Percentiles rank a stretch among this genome's conserved stretches.
These are phyloP conservation scores for Trissoscelio sp. DNA, from an alignment of 2,888 invertebrate genomes.

Conservation along the genomic window DNA sequence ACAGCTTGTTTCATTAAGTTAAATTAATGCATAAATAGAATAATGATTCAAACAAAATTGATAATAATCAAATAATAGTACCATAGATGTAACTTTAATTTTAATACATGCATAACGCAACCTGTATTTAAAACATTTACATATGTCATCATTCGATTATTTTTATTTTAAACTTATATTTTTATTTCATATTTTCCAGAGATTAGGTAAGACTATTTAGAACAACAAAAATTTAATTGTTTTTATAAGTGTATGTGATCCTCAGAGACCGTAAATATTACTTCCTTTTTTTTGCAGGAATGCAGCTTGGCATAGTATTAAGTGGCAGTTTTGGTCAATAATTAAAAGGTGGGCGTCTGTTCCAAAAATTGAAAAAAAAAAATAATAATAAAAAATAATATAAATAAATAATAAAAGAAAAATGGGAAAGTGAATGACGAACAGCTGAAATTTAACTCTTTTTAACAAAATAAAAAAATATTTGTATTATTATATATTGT, in stretches of 20 bases:
- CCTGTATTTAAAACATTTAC: conserved; percentile 15
- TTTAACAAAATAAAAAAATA: background rate
- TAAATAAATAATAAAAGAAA: background rate
- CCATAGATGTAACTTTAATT: background rate
- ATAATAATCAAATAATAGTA: conserved; percentile 21
- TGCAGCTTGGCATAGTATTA: conserved; percentile 72
- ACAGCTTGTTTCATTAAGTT: too few relatives aligned
- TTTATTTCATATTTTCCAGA: background rate
- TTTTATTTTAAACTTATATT: conserved; percentile 14
- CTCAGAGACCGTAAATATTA: conserved; percentile 77
- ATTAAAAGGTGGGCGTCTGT: conserved; percentile 78
- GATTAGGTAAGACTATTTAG: conserved; percentile 39
- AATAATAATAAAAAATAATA: background rate
- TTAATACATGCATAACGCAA: background rate
- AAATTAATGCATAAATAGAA: background rate
- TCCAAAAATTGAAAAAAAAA: conserved; percentile 60
- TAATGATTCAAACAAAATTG: too few relatives aligned
- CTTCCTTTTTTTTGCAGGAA: conserved; percentile 80
- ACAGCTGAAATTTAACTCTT: conserved; percentile 37
- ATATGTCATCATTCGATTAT: background rate
- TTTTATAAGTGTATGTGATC: conserved; percentile 63
- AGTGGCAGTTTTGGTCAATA: conserved; percentile 71
- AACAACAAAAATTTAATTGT: background rate
- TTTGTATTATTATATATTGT: background rate
- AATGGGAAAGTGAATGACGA: background rate